These are phyloP conservation scores for Heteromormyrus szaboi DNA, from an alignment of 2,797 vertebrate genomes.

Conservation along the genomic window DNA sequence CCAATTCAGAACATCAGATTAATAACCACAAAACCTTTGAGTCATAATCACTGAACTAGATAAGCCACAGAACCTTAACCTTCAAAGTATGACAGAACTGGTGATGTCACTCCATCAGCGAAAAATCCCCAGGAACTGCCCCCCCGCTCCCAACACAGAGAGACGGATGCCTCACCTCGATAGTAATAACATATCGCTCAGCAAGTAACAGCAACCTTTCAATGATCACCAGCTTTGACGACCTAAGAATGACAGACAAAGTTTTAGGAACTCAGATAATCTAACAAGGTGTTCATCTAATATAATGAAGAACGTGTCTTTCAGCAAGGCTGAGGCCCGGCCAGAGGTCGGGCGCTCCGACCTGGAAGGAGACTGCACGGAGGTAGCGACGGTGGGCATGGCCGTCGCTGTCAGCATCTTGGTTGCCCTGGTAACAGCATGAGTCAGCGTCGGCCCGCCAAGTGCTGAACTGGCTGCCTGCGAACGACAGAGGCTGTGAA, in stretches of 20 bases:
- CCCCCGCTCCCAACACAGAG: not conserved
- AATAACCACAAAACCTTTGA: not conserved
- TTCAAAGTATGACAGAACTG: not conserved
- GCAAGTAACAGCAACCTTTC: constrained; percentile 92
- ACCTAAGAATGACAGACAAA: constrained; percentile 58
- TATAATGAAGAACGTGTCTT: not conserved
- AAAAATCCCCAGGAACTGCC: not conserved
- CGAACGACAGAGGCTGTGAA: not conserved
- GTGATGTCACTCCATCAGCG: not conserved
- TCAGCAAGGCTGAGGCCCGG: not conserved
- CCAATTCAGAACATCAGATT: not conserved
- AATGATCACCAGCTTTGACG: constrained; percentile 96
- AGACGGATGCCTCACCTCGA: constrained; percentile 71
- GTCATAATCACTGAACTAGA: not conserved
- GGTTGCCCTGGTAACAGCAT: constrained; percentile 95
- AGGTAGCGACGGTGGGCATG: constrained; percentile 96
- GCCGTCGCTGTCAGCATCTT: constrained; percentile 99
- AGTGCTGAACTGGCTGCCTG: constrained; percentile 93
- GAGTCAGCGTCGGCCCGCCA: constrained; percentile 91
- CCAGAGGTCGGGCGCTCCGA: constrained; percentile 33
- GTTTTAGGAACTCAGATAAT: not conserved
- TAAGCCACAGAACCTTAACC: not conserved
- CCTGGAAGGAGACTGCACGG: constrained; percentile 98
- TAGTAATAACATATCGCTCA: constrained; percentile 96
- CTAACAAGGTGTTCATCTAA: not conserved